Conservation (phyloP, 92 coral and sea anemone species). For the Epizoanthus illoricatus region DNA sequence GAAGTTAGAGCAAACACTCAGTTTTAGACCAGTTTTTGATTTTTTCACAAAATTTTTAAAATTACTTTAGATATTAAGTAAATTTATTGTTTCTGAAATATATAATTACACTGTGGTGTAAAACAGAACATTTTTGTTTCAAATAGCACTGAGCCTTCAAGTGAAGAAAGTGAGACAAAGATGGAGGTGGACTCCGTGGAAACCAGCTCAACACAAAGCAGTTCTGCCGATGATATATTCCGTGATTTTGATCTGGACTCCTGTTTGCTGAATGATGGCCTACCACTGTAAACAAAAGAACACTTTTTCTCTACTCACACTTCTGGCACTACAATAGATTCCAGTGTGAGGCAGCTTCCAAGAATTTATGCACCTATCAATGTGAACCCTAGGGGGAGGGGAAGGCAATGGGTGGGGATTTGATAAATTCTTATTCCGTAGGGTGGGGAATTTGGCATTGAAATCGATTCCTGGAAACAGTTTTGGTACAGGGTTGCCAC, state of each 20-base stretch:
- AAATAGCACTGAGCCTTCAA: slow-evolving; percentile 1
- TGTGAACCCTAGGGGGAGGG: too few relatives aligned
- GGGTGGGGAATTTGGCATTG: too few relatives aligned
- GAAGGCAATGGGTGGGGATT: too few relatives aligned
- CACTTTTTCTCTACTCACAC: not conserved
- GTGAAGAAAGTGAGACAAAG: slow-evolving; percentile 35
- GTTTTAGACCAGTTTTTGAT: too few relatives aligned
- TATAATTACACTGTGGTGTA: not conserved
- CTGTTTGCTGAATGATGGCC: slow-evolving; percentile 76
- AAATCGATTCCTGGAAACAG: too few relatives aligned
- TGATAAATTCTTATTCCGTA: too few relatives aligned
- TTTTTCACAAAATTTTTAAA: too few relatives aligned
- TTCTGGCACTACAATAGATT: too few relatives aligned
- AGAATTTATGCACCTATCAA: too few relatives aligned
- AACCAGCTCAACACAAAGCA: slow-evolving; percentile 55
- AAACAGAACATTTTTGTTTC: not conserved
- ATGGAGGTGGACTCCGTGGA: slow-evolving; percentile 49
- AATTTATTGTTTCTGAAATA: not conserved
- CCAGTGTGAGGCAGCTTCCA: too few relatives aligned
- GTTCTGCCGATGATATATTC: slow-evolving; percentile 71
- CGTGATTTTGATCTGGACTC: slow-evolving; percentile 73
- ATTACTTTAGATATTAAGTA: not conserved
- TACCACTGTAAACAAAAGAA: slow-evolving; percentile 63
- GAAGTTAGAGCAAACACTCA: too few relatives aligned
- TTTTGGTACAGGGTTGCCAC: too few relatives aligned